These are phyloP conservation scores for Eucera pruinosa DNA, from an alignment of 2,888 invertebrate genomes.

Conservation along the genomic window DNA sequence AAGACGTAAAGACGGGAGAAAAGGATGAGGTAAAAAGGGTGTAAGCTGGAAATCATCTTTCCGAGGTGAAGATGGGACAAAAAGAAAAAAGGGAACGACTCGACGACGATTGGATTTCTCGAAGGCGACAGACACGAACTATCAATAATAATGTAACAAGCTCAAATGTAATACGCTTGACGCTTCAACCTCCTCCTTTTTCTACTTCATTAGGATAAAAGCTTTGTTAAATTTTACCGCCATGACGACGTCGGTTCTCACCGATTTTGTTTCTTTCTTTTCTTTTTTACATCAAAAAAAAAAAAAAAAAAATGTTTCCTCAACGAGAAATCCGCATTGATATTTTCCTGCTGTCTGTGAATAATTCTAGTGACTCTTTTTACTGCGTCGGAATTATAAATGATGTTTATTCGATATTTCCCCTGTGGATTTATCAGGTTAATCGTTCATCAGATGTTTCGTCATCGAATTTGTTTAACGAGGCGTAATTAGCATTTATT, in stretches of 20 bases:
- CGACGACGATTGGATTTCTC: conserved; percentile 21
- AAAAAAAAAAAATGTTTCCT: neutral
- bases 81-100: neutral
- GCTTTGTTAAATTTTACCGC: conserved; percentile 38
- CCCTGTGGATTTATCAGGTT: neutral
- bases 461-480: neutral
- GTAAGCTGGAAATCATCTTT: conserved; percentile 36
- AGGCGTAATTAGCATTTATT: too few species aligned
- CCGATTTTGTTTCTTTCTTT: neutral
- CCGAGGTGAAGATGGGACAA: neutral
- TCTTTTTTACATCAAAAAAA: neutral
- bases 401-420: neutral
- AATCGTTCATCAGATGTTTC: neutral
- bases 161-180: conserved; percentile 20
- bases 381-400: neutral
- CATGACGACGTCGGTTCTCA: neutral
- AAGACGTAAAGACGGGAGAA: neutral
- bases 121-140: conserved; percentile 20
- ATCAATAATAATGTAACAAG: conserved; percentile 49
- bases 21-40: neutral
- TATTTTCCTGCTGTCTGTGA: neutral
- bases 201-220: conserved; percentile 34
- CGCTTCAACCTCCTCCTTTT: conserved; percentile 14
- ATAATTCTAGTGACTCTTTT: neutral
- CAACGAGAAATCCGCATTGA: neutral